These are phyloP conservation scores for Drosophila siamana DNA, from an alignment of 2,888 invertebrate species.

Conservation along the genomic window DNA sequence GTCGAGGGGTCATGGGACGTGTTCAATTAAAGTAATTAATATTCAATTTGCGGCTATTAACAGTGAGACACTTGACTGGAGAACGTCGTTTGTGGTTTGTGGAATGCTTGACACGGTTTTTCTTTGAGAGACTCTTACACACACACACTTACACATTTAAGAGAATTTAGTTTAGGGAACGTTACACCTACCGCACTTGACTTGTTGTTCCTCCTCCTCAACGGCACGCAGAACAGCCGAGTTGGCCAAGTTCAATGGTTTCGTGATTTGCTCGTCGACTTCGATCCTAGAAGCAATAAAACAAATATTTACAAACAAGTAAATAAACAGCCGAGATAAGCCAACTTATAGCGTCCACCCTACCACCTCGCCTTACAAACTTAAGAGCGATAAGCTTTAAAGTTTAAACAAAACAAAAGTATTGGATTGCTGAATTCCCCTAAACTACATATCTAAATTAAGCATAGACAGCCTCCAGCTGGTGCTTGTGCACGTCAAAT, in stretches of 20 bases:
- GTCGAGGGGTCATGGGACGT: no score
- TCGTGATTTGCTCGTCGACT: conserved; percentile 89
- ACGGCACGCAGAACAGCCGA: conserved; percentile 94
- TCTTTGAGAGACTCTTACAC: conserved; percentile 19
- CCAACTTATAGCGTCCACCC: conserved; percentile 10
- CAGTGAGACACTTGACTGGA: conserved; percentile 23
- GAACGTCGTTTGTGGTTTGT: conserved; percentile 41
- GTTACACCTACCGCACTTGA: conserved; percentile 87
- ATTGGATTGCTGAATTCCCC: neutral
- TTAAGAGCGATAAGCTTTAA: conserved; percentile 9
- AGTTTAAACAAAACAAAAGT: neutral
- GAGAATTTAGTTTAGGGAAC: neutral
- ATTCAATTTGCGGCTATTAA: neutral
- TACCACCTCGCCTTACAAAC: no score
- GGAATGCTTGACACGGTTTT: conserved; percentile 52
- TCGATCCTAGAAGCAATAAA: conserved; percentile 88
- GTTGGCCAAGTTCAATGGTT: conserved; percentile 93
- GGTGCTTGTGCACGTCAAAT: conserved; percentile 19
- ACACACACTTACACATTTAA: conserved; percentile 18
- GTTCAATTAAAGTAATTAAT: conserved; percentile 22
- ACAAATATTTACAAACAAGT: neutral
- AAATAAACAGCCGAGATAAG: conserved; percentile 4
- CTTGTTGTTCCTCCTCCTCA: conserved; percentile 91
- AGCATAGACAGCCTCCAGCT: conserved; percentile 45
- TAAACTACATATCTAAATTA: conserved; percentile 12